These are phyloP conservation scores for Hedychridium roseum DNA, from an alignment of 2,888 invertebrate species.

Conservation along the genomic window DNA sequence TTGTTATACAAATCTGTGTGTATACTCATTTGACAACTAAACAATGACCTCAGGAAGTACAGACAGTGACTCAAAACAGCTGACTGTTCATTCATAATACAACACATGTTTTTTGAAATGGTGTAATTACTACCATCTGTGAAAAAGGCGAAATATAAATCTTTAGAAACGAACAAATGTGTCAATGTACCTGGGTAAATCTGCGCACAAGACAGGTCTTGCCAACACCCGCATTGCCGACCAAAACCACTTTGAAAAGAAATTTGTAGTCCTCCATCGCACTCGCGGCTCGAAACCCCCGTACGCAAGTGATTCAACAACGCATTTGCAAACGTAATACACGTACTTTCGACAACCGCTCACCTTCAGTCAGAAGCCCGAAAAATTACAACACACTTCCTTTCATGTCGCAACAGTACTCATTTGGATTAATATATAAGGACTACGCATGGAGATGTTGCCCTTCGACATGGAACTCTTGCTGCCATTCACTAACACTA, in stretches of 20 bases:
- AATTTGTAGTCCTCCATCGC: conserved; percentile 98
- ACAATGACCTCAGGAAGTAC: no score
- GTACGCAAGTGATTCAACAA: conserved; percentile 13
- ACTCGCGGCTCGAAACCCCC: conserved; percentile 19
- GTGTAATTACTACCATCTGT: background rate
- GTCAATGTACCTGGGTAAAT: conserved; percentile 82
- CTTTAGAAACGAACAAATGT: background rate
- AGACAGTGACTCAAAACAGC: no score
- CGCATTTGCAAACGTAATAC: conserved; percentile 14
- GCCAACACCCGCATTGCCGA: conserved; percentile 98
- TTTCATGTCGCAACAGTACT: conserved; percentile 10
- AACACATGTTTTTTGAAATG: no score
- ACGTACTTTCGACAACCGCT: conserved; percentile 23
- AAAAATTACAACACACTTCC: conserved; percentile 15
- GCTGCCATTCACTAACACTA: no score
- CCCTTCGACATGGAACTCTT: no score
- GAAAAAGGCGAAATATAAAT: background rate
- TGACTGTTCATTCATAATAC: no score
- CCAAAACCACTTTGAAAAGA: conserved; percentile 97
- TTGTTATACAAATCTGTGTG: background rate
- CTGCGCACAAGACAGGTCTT: conserved; percentile 96
- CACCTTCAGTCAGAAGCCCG: conserved; percentile 16
- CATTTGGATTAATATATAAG: no score
- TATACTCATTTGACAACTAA: background rate
- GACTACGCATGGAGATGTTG: no score